phyloP scores from a whole-genome alignment of 1,140 invertebrate species.

The Pseudomyrmex cubaensis region DNA sequence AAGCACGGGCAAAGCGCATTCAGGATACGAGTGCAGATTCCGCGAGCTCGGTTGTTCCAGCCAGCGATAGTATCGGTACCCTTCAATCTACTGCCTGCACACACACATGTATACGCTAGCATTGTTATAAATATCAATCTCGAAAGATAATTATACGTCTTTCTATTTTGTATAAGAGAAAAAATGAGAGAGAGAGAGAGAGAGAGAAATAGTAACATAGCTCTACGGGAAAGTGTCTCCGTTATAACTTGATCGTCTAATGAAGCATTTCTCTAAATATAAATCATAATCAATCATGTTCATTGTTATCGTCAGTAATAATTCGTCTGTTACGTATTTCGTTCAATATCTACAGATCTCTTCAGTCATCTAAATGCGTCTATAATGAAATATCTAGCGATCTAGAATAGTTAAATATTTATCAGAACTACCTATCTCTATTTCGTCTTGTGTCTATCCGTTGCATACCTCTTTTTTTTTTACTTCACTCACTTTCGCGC shows the following conservation, averaged over 20 bases:
- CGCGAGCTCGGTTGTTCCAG: slow-evolving; percentile 84
- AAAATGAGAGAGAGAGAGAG: too few relatives aligned
- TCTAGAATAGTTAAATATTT: too few relatives aligned
- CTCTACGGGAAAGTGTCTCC: slow-evolving; percentile 30
- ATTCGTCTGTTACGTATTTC: neutral
- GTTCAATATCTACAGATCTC: slow-evolving; percentile 1
- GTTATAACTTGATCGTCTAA: neutral
- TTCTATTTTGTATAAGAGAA: slow-evolving; percentile 15
- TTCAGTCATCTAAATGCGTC: neutral
- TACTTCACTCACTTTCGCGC: neutral
- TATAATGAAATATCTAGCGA: too few relatives aligned
- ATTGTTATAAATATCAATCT: slow-evolving; percentile 53
- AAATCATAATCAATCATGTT: neutral
- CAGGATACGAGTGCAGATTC: slow-evolving; percentile 84
- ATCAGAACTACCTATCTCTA: neutral
- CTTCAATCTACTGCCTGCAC: slow-evolving; percentile 80
- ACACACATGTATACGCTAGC: slow-evolving; percentile 59
- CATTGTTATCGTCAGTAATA: neutral
- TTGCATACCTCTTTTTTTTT: slow-evolving; percentile 9
- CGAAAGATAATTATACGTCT: slow-evolving; percentile 41
- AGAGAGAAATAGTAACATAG: neutral
- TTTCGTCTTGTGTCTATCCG: neutral
- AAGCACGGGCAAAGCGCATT: slow-evolving; percentile 84
- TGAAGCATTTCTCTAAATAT: neutral
- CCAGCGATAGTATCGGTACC: slow-evolving; percentile 80